These are phyloP conservation scores for Lordiphosa collinella DNA, from an alignment of 1,140 invertebrate genomes.

Conservation along the genomic window DNA sequence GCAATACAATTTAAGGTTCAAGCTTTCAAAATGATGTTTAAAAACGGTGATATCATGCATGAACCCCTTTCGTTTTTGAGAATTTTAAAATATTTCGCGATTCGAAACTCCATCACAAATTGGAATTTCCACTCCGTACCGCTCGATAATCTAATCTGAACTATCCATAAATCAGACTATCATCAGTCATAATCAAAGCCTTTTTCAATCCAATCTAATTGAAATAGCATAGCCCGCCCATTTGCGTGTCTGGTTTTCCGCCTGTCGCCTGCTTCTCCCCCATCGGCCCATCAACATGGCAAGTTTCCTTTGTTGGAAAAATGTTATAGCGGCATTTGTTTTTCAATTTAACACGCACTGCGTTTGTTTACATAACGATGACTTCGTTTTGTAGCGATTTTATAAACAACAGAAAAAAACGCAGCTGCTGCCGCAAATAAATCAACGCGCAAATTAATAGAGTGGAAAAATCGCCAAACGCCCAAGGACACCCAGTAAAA, in stretches of 20 bases:
- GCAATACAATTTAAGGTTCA: too few species aligned
- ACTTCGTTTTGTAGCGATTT: constrained; percentile 22
- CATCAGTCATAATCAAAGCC: constrained; percentile 40
- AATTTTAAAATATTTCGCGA: too few species aligned
- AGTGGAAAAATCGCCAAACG: constrained; percentile 65
- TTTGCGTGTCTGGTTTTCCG: constrained; percentile 11
- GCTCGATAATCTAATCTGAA: too few species aligned
- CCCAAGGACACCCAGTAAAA: constrained; percentile 48
- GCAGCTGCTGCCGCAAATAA: constrained; percentile 46
- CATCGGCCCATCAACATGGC: constrained; percentile 16
- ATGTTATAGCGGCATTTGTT: constrained; percentile 24
- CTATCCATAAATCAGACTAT: constrained; percentile 9
- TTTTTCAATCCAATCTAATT: constrained; percentile 45
- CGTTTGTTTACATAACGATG: constrained; percentile 25
- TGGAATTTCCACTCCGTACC: too few species aligned
- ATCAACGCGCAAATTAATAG: constrained; percentile 71
- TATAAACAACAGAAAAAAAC: constrained; percentile 43
- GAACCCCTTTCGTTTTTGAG: too few species aligned
- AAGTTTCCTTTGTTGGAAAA: constrained; percentile 12
- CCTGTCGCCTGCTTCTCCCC: background rate
- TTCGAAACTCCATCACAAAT: too few species aligned
- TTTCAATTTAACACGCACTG: constrained; percentile 44
- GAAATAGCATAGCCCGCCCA: constrained; percentile 29
- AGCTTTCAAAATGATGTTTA: too few species aligned
- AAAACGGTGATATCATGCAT: too few species aligned